These are phyloP conservation scores for Busseola fusca DNA, from an alignment of 2,888 invertebrate genomes.

Conservation along the genomic window DNA sequence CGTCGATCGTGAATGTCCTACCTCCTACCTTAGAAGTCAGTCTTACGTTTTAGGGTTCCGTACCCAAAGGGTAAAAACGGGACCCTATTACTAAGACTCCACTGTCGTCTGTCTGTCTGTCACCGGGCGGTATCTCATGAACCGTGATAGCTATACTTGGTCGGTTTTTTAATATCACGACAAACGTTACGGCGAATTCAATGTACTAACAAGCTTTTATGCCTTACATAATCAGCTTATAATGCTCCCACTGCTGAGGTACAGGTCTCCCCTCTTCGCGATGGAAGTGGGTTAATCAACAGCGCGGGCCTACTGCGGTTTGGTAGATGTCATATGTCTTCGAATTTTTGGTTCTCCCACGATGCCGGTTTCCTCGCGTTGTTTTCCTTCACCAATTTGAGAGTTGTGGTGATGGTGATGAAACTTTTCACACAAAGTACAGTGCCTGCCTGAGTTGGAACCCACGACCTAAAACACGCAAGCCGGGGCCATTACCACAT, in stretches of 20 bases:
- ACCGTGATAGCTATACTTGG: no score
- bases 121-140: no score
- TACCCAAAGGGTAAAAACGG: no score
- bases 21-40: neutral
- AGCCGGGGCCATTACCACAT: neutral
- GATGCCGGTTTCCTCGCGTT: neutral
- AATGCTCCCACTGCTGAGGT: neutral
- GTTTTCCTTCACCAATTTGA: neutral
- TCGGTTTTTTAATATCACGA: neutral
- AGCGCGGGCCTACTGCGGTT: neutral
- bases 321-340: neutral
- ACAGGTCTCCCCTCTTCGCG: neutral
- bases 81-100: no score
- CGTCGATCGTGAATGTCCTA: neutral
- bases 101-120: no score
- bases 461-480: neutral
- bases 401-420: neutral
- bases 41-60: neutral
- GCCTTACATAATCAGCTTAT: neutral
- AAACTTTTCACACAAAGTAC: neutral
- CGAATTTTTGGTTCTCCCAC: neutral
- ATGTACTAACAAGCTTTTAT: neutral
- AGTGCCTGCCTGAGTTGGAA: neutral
- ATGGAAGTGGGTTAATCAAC: neutral
- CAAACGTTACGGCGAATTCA: neutral